Evolutionary conservation across 2,888 invertebrate species (phyloP).

Genomic region (Trachelus stipa): DNA sequence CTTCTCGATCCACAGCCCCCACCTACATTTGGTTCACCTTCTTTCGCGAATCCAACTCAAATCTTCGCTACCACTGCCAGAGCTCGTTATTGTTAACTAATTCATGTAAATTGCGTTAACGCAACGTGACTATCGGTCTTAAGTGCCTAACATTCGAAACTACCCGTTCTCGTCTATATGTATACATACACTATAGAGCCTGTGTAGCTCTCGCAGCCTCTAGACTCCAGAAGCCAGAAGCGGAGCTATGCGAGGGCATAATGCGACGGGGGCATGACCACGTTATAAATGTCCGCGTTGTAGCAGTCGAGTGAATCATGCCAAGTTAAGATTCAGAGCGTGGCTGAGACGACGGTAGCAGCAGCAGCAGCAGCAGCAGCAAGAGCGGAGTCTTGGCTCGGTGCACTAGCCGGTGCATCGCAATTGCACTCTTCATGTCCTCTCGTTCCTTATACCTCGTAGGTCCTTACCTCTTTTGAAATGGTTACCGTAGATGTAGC

Average conservation of each 20-base stretch:
- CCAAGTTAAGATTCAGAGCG: slow-evolving; percentile 44
- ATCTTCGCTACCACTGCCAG: background rate
- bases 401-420: slow-evolving; percentile 33
- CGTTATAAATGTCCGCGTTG: slow-evolving; percentile 40
- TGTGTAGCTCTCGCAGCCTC: background rate
- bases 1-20: background rate
- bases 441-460: slow-evolving; percentile 19
- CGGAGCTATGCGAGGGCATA: slow-evolving; percentile 1
- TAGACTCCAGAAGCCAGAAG: slow-evolving; percentile 3
- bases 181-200: background rate
- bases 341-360: slow-evolving; percentile 10
- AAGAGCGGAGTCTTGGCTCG: slow-evolving; percentile 30
- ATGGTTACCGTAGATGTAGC: background rate
- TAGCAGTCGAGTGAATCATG: slow-evolving; percentile 48
- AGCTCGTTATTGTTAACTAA: slow-evolving; percentile 48
- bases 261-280: slow-evolving; percentile 26
- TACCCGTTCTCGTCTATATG: background rate
- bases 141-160: slow-evolving; percentile 21
- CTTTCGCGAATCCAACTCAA: background rate
- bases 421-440: background rate
- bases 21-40: background rate
- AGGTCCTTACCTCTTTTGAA: slow-evolving; percentile 12
- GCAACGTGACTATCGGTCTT: slow-evolving; percentile 46
- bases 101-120: slow-evolving; percentile 55
- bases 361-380: slow-evolving; percentile 18